A percentile compares a stretch with the other conserved stretches of the same genome.
phyloP scores from a whole-genome alignment of 2,113 vertebrate genomes.

The Orycteropus afer region DNA sequence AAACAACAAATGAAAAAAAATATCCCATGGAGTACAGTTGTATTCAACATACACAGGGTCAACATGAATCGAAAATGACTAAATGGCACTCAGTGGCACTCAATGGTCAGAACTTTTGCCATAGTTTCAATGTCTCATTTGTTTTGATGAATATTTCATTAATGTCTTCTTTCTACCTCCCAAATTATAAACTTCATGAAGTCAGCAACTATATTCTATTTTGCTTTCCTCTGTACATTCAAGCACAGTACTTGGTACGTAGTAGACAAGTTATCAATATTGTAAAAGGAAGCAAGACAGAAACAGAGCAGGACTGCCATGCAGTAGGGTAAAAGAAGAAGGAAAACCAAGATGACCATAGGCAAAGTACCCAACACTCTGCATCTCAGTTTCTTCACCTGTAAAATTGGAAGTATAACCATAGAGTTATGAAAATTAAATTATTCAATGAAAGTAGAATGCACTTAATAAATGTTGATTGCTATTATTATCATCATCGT shows the following conservation, averaged over 20 bases:
- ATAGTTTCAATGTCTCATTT: neutral
- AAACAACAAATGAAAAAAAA: too few species aligned
- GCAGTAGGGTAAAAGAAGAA: neutral
- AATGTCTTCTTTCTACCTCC: neutral
- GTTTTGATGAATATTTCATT: neutral
- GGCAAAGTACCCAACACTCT: too few species aligned
- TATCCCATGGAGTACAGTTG: neutral
- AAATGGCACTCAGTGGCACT: neutral
- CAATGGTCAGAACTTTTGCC: neutral
- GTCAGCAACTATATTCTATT: neutral
- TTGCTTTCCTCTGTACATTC: neutral
- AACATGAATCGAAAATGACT: neutral
- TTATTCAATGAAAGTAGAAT: neutral
- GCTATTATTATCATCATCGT: neutral
- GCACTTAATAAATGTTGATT: neutral
- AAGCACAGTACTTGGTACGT: neutral
- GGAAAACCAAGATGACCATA: rapidly evolving
- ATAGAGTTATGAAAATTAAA: neutral
- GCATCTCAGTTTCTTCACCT: neutral
- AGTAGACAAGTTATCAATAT: too few species aligned
- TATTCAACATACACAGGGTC: neutral
- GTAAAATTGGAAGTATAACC: neutral
- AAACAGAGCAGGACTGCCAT: neutral
- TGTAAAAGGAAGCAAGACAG: neutral
- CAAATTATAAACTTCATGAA: neutral